These are phyloP conservation scores for Carcina quercana DNA, from an alignment of 2,888 invertebrate genomes.

Conservation along the genomic window DNA sequence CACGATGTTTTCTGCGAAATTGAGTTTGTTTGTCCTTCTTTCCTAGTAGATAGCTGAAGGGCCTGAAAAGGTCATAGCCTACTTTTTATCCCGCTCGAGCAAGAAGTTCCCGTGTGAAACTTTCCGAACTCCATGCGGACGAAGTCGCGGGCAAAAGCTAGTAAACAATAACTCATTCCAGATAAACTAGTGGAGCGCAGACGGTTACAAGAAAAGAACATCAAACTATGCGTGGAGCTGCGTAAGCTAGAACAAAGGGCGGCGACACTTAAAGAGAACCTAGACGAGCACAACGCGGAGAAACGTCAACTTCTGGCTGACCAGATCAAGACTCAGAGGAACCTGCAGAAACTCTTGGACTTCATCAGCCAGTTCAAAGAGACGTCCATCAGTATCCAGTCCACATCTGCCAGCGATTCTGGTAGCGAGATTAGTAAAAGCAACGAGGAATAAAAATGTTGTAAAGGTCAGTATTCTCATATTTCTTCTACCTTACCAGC, in stretches of 20 bases:
- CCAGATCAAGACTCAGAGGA: conserved; percentile 63
- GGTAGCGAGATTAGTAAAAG: conserved; percentile 61
- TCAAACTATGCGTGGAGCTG: conserved; percentile 56
- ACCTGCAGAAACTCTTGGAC: conserved; percentile 64
- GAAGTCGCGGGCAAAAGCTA: too few species aligned
- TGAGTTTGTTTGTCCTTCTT: too few species aligned
- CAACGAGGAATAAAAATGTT: conserved; percentile 60
- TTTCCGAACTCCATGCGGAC: too few species aligned
- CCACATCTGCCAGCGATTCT: conserved; percentile 55
- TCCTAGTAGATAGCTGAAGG: too few species aligned
- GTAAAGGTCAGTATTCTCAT: conserved; percentile 22
- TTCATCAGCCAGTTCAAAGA: conserved; percentile 68
- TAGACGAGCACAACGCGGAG: conserved; percentile 63
- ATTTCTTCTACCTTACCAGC: too few species aligned
- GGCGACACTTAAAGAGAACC: conserved; percentile 54
- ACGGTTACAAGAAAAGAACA: conserved; percentile 60
- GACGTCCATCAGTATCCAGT: conserved; percentile 53
- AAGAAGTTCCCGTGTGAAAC: too few species aligned
- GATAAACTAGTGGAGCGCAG: conserved; percentile 62
- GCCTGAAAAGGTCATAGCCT: too few species aligned
- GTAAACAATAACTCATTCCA: conserved; percentile 33
- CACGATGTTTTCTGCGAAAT: too few species aligned
- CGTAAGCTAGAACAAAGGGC: conserved; percentile 61
- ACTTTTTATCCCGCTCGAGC: too few species aligned
- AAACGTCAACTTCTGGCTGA: conserved; percentile 60